Evolutionary conservation across 2,113 vertebrate species (phyloP).

Genomic region (Coreoperca whiteheadi): DNA sequence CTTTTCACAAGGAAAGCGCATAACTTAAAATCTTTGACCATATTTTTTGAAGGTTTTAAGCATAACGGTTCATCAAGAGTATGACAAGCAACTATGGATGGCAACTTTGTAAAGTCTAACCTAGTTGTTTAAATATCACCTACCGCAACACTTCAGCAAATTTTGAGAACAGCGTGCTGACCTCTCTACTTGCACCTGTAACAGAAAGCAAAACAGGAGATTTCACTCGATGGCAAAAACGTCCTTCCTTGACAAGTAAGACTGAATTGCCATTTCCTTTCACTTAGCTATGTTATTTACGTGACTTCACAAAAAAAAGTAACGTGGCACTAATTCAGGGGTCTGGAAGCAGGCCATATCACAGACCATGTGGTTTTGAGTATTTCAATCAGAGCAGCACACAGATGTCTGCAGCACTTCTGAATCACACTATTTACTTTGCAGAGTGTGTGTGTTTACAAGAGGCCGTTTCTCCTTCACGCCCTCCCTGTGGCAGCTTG

Average conservation of each 20-base stretch:
- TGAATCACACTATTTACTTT: background rate
- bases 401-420: background rate
- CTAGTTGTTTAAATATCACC: slow-evolving; percentile 2
- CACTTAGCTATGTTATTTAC: too few relatives aligned
- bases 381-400: background rate
- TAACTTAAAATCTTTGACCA: background rate
- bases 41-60: background rate
- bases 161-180: slow-evolving; percentile 69
- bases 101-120: background rate
- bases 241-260: too few relatives aligned
- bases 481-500: background rate
- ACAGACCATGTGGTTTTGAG: background rate
- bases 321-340: too few relatives aligned
- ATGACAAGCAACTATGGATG: background rate
- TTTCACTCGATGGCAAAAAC: background rate
- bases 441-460: background rate
- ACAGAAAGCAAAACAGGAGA: background rate
- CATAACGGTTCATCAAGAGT: background rate
- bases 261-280: background rate
- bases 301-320: background rate
- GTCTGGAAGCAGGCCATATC: too few relatives aligned
- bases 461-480: slow-evolving; percentile 3
- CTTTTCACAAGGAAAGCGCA: background rate
- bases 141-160: slow-evolving; percentile 79
- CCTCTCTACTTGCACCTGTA: slow-evolving; percentile 72